phyloP scores from a whole-genome alignment of 2,888 invertebrate genomes.

The Heliconius ethilla region DNA sequence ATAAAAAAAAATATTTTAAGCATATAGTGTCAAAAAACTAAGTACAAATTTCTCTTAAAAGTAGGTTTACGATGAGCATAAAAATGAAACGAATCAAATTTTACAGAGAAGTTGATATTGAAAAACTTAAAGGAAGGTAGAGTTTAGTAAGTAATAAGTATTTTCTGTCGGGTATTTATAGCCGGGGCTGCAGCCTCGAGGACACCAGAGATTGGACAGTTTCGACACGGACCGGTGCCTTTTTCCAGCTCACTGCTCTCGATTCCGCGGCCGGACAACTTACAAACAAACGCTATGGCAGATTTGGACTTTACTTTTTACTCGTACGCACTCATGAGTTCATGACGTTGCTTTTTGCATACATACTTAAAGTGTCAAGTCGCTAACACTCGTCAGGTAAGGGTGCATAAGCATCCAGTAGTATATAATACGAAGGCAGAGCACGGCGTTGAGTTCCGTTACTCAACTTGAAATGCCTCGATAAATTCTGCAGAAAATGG shows the following conservation, averaged over 20 bases:
- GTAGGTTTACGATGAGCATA: neutral
- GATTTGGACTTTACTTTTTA: neutral
- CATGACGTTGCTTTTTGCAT: neutral
- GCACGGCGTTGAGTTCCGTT: no score
- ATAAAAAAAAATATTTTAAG: neutral
- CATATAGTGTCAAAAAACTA: neutral
- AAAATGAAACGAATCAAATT: neutral
- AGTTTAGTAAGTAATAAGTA: slow-evolving; percentile 7
- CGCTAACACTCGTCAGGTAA: no score
- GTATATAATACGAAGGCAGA: no score
- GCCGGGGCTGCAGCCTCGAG: slow-evolving; percentile 1
- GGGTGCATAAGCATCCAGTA: no score
- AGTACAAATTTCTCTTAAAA: neutral
- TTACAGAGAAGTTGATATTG: neutral
- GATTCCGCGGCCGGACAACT: slow-evolving; percentile 7
- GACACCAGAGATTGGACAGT: slow-evolving; percentile 18
- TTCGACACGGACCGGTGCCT: slow-evolving; percentile 16
- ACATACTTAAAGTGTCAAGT: neutral
- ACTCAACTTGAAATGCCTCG: no score
- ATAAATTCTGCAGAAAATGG: no score
- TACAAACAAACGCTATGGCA: neutral
- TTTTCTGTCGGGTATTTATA: neutral
- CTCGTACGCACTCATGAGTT: neutral
- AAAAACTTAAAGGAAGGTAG: neutral
- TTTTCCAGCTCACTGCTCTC: slow-evolving; percentile 21